Percentiles rank a stretch among this genome's conserved stretches.
Conservation (phyloP, 2,888 invertebrate genomes). For the Notodonta ziczac region DNA sequence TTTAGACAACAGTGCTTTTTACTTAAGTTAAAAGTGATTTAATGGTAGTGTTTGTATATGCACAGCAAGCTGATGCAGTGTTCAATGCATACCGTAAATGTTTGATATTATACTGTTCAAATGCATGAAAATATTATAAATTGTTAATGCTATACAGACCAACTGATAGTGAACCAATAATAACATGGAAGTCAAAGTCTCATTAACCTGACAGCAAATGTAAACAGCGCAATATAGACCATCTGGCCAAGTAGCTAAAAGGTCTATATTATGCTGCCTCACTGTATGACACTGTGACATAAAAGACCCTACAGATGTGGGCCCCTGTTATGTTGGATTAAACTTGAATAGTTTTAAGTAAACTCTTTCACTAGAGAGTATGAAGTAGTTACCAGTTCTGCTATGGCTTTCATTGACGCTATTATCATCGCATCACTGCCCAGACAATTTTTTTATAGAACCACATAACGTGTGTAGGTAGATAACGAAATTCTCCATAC, state of each 20-base stretch:
- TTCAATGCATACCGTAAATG: constrained; percentile 4
- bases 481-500: background rate
- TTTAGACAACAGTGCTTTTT: constrained; percentile 60
- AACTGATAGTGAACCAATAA: no score
- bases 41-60: constrained; percentile 57
- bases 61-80: constrained; percentile 47
- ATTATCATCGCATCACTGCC: background rate
- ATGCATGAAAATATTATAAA: no score
- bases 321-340: background rate
- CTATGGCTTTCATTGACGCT: background rate
- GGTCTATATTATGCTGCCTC: no score
- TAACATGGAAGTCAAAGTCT: no score
- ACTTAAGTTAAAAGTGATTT: constrained; percentile 62
- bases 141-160: no score
- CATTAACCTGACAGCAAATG: no score
- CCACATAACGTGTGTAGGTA: background rate
- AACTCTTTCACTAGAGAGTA: no score
- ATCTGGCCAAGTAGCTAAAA: no score
- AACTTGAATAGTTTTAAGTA: background rate
- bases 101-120: background rate
- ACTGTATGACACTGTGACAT: no score
- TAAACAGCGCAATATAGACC: no score
- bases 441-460: background rate
- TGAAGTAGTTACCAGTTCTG: background rate
- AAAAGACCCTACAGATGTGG: no score